Conservation (phyloP, 2,113 vertebrate species). For the Siniperca chuatsi region DNA sequence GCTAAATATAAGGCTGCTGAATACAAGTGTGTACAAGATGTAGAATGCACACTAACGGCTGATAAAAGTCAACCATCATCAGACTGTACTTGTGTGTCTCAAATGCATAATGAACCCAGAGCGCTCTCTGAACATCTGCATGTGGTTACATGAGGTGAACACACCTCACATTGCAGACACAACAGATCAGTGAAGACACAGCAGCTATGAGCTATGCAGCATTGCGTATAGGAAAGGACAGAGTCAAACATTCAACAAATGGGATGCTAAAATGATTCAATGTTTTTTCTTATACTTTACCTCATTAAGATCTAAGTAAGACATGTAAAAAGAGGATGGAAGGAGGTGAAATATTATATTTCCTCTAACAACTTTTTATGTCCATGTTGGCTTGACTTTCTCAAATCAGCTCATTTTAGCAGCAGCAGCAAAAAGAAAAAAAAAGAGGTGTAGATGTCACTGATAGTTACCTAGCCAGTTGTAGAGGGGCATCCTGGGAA, state of each 20-base stretch:
- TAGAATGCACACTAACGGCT: no score
- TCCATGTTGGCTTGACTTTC: not conserved
- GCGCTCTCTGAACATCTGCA: not conserved
- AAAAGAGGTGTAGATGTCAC: not conserved
- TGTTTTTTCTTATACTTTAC: not conserved
- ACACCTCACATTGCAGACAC: not conserved
- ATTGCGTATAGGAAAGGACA: no score
- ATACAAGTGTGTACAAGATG: no score
- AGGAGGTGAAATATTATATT: no score
- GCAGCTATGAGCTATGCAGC: no score
- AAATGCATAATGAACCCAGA: not conserved
- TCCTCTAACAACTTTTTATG: not conserved
- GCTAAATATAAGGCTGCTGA: not conserved
- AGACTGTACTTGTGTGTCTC: not conserved
- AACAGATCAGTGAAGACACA: not conserved
- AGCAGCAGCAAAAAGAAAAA: not conserved
- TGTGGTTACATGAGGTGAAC: slow-evolving; percentile 2
- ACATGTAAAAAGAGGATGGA: not conserved
- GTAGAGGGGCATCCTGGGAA: not conserved
- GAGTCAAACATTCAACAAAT: no score
- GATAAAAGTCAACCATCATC: not conserved
- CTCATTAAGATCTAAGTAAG: not conserved
- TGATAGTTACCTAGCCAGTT: not conserved
- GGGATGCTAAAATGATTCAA: no score
- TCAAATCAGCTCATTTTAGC: no score